Conservation (phyloP, 2,888 invertebrate species). For the Eupeodes latifasciatus region DNA sequence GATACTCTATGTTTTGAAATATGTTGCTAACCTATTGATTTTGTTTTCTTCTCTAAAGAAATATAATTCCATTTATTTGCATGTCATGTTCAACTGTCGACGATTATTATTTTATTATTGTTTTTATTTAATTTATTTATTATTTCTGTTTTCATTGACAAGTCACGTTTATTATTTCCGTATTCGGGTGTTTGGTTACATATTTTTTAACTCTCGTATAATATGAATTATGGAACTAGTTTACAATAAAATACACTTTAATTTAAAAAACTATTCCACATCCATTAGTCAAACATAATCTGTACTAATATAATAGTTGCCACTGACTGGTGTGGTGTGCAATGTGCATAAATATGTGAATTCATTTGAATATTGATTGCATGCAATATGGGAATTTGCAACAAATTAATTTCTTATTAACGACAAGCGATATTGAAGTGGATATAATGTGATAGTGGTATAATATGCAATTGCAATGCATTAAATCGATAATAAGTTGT, state of each 20-base stretch:
- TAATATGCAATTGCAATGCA: constrained; percentile 30
- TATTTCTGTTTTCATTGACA: not conserved
- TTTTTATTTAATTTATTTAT: not conserved
- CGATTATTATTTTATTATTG: not conserved
- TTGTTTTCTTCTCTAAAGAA: not conserved
- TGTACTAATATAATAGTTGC: constrained; percentile 39
- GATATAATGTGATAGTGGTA: too few relatives aligned
- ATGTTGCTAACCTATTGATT: not conserved
- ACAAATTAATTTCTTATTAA: constrained; percentile 73
- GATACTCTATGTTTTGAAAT: not conserved
- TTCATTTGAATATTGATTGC: constrained; percentile 73
- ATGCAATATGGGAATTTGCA: constrained; percentile 72
- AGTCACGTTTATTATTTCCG: constrained; percentile 43
- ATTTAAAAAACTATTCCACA: constrained; percentile 47
- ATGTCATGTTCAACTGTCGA: constrained; percentile 14
- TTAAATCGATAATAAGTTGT: constrained; percentile 39
- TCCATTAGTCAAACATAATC: constrained; percentile 68
- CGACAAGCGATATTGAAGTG: constrained; percentile 46
- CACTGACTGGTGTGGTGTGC: constrained; percentile 1
- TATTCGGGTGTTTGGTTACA: constrained; percentile 28
- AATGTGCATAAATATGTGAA: constrained; percentile 40
- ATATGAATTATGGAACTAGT: constrained; percentile 51
- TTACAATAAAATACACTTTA: constrained; percentile 2
- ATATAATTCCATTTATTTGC: constrained; percentile 11
- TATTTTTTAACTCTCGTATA: not conserved